Evolutionary conservation across 2,113 vertebrate genomes (phyloP), one percentile per base, ranked within the genome.

Genomic region (Steatornis caripensis): DNA sequence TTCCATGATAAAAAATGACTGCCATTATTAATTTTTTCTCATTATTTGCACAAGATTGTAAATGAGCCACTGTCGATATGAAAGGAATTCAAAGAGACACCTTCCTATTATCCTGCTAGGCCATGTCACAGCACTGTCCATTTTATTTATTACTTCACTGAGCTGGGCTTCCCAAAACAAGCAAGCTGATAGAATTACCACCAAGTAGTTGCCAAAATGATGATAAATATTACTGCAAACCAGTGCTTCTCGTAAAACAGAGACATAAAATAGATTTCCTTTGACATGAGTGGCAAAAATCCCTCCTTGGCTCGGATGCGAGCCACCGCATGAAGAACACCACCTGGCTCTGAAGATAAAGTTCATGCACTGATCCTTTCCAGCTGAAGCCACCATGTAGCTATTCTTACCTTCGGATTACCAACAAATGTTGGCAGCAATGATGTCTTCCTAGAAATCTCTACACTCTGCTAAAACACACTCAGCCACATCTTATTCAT

Each of bases 151-250:
- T 70, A 75, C 79, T 89, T 61, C 62, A 15, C 78, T 65, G 68
- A 80, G 58, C 53, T 49, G 29, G 43, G 41, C 77, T 94, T 74
- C 46, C 74, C 83, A 62, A 95, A 95, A 94, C 49, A 70, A 80
- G 76, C 6, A 74, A 91, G 51, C 15, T 87, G 58, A 80, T 45
- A 86, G 88, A 86, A 82, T 90, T 86, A 91, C 60, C 74, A 81
- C 8, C 43, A 70, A 48, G 66, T 26, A 78, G n/a, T 81, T 86
- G 75, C 32, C 81, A 71, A 75, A 79, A 95, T 51, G 27, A 83
- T 51, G 61, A 71, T 68, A 93, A 97, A 82, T 82, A 51, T 69
- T 90, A 76, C 94, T 97, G 88, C 26, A 72, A 97, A 86, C 34
- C 58, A 39, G 11, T 78, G 62, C 32, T 77, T 82, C 91, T 94